phyloP scores from a whole-genome alignment of 2,888 invertebrate genomes.

The Microctonus hyperodae region DNA sequence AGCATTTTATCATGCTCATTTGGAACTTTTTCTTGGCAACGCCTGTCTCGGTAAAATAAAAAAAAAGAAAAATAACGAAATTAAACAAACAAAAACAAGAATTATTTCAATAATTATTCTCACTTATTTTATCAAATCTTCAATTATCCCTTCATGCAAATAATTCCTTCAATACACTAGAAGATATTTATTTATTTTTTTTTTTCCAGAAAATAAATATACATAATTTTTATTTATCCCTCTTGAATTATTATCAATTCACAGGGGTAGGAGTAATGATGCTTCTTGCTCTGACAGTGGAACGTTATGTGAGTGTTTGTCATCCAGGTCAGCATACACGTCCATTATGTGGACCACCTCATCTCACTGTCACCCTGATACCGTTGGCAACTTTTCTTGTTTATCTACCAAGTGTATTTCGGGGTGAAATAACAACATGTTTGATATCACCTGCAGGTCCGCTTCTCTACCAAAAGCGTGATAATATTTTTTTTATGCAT shows the following conservation, averaged over 20 bases:
- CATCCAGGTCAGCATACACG: conserved; percentile 72
- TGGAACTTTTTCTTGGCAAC: conserved; percentile 77
- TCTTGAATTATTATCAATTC: conserved; percentile 18
- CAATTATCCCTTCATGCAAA: no score
- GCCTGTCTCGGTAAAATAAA: conserved; percentile 69
- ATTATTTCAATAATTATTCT: no score
- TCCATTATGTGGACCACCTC: conserved; percentile 72
- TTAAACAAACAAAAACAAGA: conserved; percentile 9
- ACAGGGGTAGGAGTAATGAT: conserved; percentile 78
- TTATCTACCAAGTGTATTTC: conserved; percentile 74
- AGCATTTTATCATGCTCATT: conserved; percentile 74
- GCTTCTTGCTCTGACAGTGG: conserved; percentile 76
- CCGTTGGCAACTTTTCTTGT: conserved; percentile 72
- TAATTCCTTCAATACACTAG: no score
- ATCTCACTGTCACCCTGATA: conserved; percentile 71
- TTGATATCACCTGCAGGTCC: conserved; percentile 64
- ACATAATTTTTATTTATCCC: neutral
- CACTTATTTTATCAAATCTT: no score
- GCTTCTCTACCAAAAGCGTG: conserved; percentile 68
- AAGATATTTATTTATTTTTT: no score
- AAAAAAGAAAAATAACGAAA: neutral
- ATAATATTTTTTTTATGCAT: conserved; percentile 65
- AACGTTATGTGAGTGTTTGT: conserved; percentile 78
- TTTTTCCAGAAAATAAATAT: no score
- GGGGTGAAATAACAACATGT: conserved; percentile 69